Conservation (phyloP, 2,888 invertebrate genomes). For the Papilio protenor region DNA sequence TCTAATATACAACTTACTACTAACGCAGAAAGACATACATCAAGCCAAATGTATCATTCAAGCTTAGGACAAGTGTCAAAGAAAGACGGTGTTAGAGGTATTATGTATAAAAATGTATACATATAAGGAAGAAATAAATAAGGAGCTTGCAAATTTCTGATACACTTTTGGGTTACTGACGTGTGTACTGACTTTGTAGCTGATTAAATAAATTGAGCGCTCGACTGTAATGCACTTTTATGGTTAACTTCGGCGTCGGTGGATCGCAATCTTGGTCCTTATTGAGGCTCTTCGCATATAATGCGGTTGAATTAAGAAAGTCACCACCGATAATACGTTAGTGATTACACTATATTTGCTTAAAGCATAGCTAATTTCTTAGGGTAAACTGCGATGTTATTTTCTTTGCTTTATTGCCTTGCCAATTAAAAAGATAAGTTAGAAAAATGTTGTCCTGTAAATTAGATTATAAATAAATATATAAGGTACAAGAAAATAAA, state of each 20-base stretch:
- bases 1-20: not conserved
- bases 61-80: not conserved
- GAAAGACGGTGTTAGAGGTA: not conserved
- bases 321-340: not conserved
- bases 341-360: conserved; percentile 43
- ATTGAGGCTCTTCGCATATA: not conserved
- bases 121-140: not conserved
- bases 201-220: conserved; percentile 79
- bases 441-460: not conserved
- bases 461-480: not conserved
- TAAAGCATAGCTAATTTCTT: not conserved
- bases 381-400: not conserved
- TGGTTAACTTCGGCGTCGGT: conserved; percentile 52
- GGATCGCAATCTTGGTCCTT: not conserved
- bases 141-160: not conserved
- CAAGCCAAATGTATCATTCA: not conserved
- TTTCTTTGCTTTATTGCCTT: not conserved
- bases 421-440: not conserved
- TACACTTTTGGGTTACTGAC: conserved; percentile 75
- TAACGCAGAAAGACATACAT: not conserved
- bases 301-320: not conserved
- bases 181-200: conserved; percentile 77
- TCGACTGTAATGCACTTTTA: conserved; percentile 73
- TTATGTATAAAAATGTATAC: not conserved
- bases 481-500: not conserved